Conservation (phyloP, 2,113 vertebrate species). For the Calyptomena viridis region DNA sequence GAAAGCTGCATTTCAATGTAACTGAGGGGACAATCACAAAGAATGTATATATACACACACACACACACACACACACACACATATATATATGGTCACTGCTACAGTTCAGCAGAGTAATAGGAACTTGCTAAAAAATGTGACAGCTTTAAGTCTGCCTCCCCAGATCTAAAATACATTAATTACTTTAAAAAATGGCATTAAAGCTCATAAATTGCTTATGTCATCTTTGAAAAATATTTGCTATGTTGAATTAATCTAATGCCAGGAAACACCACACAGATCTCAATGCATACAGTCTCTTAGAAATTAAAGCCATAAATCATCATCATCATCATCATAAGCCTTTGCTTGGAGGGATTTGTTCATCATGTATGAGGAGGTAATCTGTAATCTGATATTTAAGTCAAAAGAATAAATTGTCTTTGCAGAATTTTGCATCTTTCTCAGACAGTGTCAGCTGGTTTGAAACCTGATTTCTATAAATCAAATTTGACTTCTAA, state of each 20-base stretch:
- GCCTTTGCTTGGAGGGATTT: slow-evolving; percentile 1
- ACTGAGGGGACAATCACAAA: not conserved
- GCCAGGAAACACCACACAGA: not conserved
- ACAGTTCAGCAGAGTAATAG: not conserved
- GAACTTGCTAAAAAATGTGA: not conserved
- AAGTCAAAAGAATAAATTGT: not conserved
- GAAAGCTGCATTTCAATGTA: slow-evolving; percentile 5
- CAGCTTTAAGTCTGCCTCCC: not conserved
- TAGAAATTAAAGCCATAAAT: slow-evolving; percentile 36
- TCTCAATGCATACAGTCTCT: not conserved
- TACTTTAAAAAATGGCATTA: not conserved
- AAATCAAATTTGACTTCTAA: not conserved
- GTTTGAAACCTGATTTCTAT: not conserved
- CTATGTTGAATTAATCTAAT: not conserved
- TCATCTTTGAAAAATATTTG: slow-evolving; percentile 10
- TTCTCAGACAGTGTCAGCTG: not conserved
- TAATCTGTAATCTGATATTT: not conserved
- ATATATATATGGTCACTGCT: not conserved
- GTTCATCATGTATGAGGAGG: not conserved
- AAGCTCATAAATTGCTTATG: not conserved
- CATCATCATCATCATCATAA: not conserved
- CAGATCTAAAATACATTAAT: not conserved
- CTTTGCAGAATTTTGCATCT: not conserved
- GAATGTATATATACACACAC: not conserved
- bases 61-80: too few relatives aligned